Base-by-base conservation (phyloP, 2,113 vertebrate genomes). In the Parus major region DNA sequence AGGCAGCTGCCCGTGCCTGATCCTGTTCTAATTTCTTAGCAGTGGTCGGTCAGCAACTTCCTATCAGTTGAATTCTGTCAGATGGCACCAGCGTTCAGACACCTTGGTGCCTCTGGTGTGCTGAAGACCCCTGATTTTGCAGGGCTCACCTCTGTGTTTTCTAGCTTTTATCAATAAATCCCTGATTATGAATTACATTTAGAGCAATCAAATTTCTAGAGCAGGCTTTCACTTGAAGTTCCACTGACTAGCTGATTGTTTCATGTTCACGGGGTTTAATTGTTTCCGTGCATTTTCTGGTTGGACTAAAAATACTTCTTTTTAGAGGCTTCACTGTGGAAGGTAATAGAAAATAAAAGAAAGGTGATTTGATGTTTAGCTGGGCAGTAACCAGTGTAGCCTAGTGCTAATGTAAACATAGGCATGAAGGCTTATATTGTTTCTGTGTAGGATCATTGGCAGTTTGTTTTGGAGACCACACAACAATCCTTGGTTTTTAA, bases 1-100 rank as follows among this genome's bases (percentile, higher is more conserved):
- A 92, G 91, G 77, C 87, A 96, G 90, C 96, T 94, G 86, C 82
- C 52, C 28, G 86, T 75, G 63, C 71, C 84, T 95, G 88, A 92
- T 92, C 81, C 90, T 91, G 44, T 56, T 55, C 94, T 92, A 61
- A 76, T 95, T 91, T 82, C 65, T 71, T 85, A 91, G 47, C 63
- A 75, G 63, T 10, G 23, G 79, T 70, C 4, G 0, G 85, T 80
- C 86, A 68, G 83, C 33, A 57, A 4, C 86, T 91, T 92, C 29
- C 49, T 77, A 33, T 50, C 57, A 22, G 35, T 82, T 65, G 61
- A 72, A 50, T 82, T 90, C 46, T 92, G 52, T 72, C 46, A 57
- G 65, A 41, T 65, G 73, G 66, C 59, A 68, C 14, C 29, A 71
- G 46, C 1, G 0, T 23, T 2, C 63, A 53, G 46, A 42, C n/a